Evolutionary conservation across 2,113 vertebrate genomes (phyloP).

Genomic region (Mola mola): DNA sequence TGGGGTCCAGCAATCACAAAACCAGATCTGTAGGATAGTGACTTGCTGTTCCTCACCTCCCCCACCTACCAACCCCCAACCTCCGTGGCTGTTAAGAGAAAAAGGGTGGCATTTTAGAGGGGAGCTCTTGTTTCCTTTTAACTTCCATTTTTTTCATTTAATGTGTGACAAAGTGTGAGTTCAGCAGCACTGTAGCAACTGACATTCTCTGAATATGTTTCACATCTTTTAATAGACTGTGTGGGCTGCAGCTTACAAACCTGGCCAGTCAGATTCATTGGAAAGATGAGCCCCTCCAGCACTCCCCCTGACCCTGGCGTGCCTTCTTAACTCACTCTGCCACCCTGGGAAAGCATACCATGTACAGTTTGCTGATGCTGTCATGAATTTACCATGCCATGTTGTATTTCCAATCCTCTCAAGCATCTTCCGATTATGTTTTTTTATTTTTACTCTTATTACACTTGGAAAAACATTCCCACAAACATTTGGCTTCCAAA

Average conservation of each 20-base stretch:
- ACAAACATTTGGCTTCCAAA: no score
- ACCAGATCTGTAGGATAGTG: slow-evolving; percentile 72
- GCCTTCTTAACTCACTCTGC: slow-evolving; percentile 30
- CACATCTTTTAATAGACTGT: slow-evolving; percentile 77
- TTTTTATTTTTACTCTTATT: no score
- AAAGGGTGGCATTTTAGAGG: slow-evolving; percentile 81
- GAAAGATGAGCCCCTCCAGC: slow-evolving; percentile 65
- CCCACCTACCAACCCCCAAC: slow-evolving; percentile 79
- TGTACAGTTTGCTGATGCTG: slow-evolving; percentile 19
- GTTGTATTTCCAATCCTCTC: slow-evolving; percentile 20
- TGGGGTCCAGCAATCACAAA: slow-evolving; percentile 48
- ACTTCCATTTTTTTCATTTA: slow-evolving; percentile 80
- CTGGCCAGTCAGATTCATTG: slow-evolving; percentile 58
- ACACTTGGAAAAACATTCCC: no score
- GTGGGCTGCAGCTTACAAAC: slow-evolving; percentile 52
- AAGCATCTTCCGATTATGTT: slow-evolving; percentile 23
- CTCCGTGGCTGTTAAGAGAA: slow-evolving; percentile 77
- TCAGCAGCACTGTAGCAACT: slow-evolving; percentile 29
- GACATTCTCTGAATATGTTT: slow-evolving; percentile 78
- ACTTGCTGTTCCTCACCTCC: slow-evolving; percentile 81
- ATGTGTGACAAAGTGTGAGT: slow-evolving; percentile 36
- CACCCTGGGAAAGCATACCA: slow-evolving; percentile 37
- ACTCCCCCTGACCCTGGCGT: slow-evolving; percentile 34
- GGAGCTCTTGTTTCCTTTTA: slow-evolving; percentile 84
- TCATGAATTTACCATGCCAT: neutral